Evolutionary conservation across 1,140 invertebrate species (phyloP).

Genomic region (Sitophilus oryzae): DNA sequence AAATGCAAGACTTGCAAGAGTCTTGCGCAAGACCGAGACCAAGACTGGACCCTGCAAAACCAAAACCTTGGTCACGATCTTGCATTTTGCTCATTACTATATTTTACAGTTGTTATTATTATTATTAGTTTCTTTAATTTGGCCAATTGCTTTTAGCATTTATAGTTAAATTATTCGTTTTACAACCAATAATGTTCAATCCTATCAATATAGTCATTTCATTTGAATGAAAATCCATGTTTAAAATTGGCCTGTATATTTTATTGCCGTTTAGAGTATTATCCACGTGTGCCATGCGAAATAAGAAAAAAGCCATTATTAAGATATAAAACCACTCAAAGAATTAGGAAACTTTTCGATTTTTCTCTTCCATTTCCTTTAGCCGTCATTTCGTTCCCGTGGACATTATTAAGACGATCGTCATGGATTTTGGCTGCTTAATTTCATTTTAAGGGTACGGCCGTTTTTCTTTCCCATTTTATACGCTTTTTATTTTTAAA

Average conservation of each 20-base stretch:
- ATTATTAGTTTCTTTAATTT: no score
- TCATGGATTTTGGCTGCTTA: background rate
- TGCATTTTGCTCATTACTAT: no score
- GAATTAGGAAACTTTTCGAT: slow-evolving; percentile 9
- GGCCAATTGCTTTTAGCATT: no score
- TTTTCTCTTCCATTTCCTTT: slow-evolving; percentile 8
- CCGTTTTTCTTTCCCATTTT: background rate
- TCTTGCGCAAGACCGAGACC: no score
- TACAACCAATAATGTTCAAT: no score
- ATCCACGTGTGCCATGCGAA: background rate
- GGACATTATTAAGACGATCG: slow-evolving; percentile 7
- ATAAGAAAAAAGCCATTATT: slow-evolving; percentile 8
- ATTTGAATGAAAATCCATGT: background rate
- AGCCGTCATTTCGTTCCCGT: slow-evolving; percentile 3
- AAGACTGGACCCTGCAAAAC: no score
- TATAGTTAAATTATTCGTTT: no score
- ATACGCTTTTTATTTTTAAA: background rate
- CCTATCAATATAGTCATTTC: no score
- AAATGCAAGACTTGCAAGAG: no score
- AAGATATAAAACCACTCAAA: slow-evolving; percentile 6
- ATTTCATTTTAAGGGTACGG: background rate
- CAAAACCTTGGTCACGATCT: no score
- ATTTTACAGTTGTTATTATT: no score
- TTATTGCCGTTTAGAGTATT: background rate
- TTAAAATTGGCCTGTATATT: background rate